Evolutionary conservation across 2,797 vertebrate genomes (phyloP).

Genomic region (Agapornis canus): DNA sequence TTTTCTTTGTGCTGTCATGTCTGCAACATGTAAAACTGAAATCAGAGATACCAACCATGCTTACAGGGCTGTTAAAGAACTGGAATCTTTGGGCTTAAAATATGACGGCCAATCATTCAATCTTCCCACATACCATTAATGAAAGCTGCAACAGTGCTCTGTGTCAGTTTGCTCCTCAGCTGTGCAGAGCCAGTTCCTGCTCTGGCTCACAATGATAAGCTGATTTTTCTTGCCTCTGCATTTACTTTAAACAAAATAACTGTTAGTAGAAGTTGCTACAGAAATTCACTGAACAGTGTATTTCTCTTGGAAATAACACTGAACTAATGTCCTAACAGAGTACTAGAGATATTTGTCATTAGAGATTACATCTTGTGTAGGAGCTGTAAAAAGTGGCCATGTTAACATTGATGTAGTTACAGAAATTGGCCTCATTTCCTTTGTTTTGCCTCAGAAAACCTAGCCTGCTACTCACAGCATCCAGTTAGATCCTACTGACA

Average conservation of each 20-base stretch:
- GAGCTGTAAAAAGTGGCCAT: background rate
- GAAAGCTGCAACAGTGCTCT: background rate
- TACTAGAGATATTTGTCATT: background rate
- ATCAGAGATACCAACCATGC: rapidly evolving
- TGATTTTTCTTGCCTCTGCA: background rate
- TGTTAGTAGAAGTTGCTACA: background rate
- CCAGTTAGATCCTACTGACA: background rate
- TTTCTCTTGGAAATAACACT: background rate
- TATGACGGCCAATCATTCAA: background rate
- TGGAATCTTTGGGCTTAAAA: background rate
- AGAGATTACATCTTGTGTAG: background rate
- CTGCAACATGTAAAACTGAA: background rate
- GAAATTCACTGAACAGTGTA: background rate
- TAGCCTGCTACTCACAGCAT: background rate
- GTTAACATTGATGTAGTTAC: background rate
- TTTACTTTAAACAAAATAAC: background rate
- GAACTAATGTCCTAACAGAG: background rate
- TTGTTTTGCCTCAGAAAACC: background rate
- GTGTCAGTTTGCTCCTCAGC: background rate
- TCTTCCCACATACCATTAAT: background rate
- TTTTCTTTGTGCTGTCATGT: background rate
- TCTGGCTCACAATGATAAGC: background rate
- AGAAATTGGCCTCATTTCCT: background rate
- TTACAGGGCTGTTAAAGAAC: background rate
- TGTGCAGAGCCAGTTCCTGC: background rate